Conservation (phyloP, 23 tunicate species). For the Halocynthia aurantium region DNA sequence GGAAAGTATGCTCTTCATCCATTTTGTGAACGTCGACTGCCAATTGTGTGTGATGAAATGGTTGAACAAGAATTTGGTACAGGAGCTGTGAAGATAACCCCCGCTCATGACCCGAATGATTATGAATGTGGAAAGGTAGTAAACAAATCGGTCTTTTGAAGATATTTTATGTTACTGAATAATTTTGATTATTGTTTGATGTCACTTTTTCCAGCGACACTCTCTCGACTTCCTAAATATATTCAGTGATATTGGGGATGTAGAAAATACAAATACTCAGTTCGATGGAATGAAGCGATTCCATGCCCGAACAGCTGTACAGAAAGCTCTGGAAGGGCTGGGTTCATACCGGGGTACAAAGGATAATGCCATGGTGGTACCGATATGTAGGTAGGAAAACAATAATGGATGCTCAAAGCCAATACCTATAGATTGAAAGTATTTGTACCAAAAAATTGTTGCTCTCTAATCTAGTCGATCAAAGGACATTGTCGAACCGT, state of each 20-base stretch:
- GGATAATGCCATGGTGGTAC: slow-evolving; percentile 98
- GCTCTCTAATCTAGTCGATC: slow-evolving; percentile 33
- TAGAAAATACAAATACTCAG: slow-evolving; percentile 62
- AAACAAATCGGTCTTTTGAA: neutral
- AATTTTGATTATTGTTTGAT: neutral
- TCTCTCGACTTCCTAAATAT: slow-evolving; percentile 59
- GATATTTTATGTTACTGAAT: neutral
- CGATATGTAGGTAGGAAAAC: slow-evolving; percentile 66
- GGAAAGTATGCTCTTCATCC: slow-evolving; percentile 92
- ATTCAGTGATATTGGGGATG: slow-evolving; percentile 70
- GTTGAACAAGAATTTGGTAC: slow-evolving; percentile 91
- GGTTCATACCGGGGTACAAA: slow-evolving; percentile 67
- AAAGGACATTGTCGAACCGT: slow-evolving; percentile 94
- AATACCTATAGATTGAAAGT: neutral
- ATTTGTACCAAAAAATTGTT: neutral
- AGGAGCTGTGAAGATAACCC: slow-evolving; percentile 98
- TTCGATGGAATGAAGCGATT: slow-evolving; percentile 99
- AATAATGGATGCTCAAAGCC: neutral
- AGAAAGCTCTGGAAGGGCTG: slow-evolving; percentile 63
- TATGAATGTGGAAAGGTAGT: slow-evolving; percentile 88
- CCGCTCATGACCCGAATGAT: slow-evolving; percentile 98
- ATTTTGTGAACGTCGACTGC: slow-evolving; percentile 66
- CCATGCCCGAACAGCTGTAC: slow-evolving; percentile 69
- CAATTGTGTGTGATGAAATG: slow-evolving; percentile 87
- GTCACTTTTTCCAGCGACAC: slow-evolving; percentile 45